Evolutionary conservation across 2,888 invertebrate genomes (phyloP), one percentile per base, ranked within the genome.

Genomic region (Clepsis dumicolana): DNA sequence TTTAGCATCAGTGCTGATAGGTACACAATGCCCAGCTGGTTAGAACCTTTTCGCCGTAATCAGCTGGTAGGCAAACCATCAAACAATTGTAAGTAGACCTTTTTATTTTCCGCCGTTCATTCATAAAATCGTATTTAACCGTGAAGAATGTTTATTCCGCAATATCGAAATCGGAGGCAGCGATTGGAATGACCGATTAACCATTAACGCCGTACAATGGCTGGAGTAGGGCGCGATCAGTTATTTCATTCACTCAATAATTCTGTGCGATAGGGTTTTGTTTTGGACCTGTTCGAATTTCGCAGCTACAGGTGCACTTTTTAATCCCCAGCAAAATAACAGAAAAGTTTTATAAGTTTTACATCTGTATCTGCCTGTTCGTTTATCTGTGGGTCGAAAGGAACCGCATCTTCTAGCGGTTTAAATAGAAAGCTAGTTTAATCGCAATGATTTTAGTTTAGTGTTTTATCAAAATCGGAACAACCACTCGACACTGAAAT

Each of bases 111-210:
- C 85, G 82, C 78, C 75, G 78, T 83, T 80, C 90, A 91, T 91
- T 92, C 88, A 90, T 88, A 86, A 89, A 86, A 72, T 78, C 77
- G 81, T 79, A 80, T 76, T 48, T 79, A 77, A 76, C 75, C 83
- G 81, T 85, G 87, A 86, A 85, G 86, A 86, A 84, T 80, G 78
- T 80, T 82, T 87, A 85, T 85, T 87, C 81, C 80, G 80, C 80
- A 81, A 79, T 84, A 81, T 77, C 76, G 80, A 80, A 81, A 80
- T 77, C 78, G 80, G 67, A 79, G 79, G 75, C 65, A 74, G 79
- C 84, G 86, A 89, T 90, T 85, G 87, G 87, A 88, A 85, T 86
- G 87, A 84, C 84, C 87, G 88, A 91, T 90, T 89, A 88, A 86
- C 85, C 81, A 88, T 90, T 88, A 87, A 81, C 77, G 78, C 83